These are phyloP conservation scores for Nothocercus julius DNA, from an alignment of 2,113 vertebrate species.

Conservation along the genomic window DNA sequence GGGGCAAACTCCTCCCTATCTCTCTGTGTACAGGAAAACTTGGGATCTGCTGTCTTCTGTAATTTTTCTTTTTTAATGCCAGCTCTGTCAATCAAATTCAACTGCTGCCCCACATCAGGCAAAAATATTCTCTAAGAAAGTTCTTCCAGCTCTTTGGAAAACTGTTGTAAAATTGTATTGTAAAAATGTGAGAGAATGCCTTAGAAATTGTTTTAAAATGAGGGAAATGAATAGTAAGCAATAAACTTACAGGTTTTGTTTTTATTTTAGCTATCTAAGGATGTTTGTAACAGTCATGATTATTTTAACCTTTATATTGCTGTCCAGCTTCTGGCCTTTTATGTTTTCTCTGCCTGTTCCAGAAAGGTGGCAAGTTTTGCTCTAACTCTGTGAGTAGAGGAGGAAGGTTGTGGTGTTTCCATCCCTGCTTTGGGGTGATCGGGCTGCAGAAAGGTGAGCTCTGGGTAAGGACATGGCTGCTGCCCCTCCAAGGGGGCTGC, in stretches of 20 bases:
- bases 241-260: neutral
- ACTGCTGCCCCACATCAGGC: neutral
- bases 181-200: neutral
- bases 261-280: neutral
- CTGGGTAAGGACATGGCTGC: neutral
- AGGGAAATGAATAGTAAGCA: neutral
- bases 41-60: rapidly evolving
- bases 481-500: neutral
- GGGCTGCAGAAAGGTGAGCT: neutral
- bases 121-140: neutral
- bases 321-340: neutral
- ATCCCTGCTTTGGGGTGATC: neutral
- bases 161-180: neutral
- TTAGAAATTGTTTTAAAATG: neutral
- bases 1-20: neutral
- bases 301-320: neutral
- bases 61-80: neutral
- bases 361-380: too few relatives aligned
- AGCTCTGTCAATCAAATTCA: neutral
- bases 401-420: neutral
- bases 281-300: neutral
- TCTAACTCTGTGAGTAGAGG: neutral
- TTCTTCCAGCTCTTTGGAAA: neutral
- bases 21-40: neutral
- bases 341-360: too few relatives aligned